Evolutionary conservation across 2,797 vertebrate genomes (phyloP).

Genomic region (Helostoma temminkii): DNA sequence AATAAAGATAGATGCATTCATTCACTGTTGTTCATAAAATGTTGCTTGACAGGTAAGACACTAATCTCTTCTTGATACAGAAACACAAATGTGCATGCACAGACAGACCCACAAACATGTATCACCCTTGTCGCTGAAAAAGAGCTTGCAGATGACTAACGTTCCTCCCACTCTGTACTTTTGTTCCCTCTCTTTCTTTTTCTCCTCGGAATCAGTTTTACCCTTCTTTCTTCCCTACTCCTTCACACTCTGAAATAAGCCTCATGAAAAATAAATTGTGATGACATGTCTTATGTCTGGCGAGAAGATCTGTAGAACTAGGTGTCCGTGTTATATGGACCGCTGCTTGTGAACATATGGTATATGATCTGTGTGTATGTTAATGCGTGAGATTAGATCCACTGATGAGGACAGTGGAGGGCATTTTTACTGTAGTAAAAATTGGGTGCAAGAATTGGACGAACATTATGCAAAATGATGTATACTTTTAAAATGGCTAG

Average conservation of each 20-base stretch:
- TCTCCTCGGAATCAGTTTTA: slow-evolving; percentile 15
- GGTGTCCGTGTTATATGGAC: background rate
- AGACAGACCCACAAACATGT: background rate
- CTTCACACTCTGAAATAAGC: slow-evolving; percentile 40
- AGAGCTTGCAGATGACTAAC: slow-evolving; percentile 28
- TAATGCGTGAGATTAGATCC: slow-evolving; percentile 24
- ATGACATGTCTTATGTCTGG: slow-evolving; percentile 15
- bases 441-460: background rate
- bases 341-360: background rate
- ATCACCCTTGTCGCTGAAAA: slow-evolving; percentile 1
- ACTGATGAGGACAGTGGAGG: slow-evolving; percentile 40
- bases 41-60: slow-evolving; percentile 26
- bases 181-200: background rate
- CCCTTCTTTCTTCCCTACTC: slow-evolving; percentile 6
- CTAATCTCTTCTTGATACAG: too few relatives aligned
- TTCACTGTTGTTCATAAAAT: too few relatives aligned
- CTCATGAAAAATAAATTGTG: slow-evolving; percentile 52
- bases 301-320: slow-evolving; percentile 7
- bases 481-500: background rate
- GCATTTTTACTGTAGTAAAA: slow-evolving; percentile 15
- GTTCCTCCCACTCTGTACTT: slow-evolving; percentile 3
- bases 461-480: too few relatives aligned
- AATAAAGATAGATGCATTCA: too few relatives aligned
- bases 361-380: slow-evolving; percentile 26
- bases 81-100: too few relatives aligned